Percentiles rank a stretch among this genome's conserved stretches.
Evolutionary conservation across 2,888 invertebrate species (phyloP).

Genomic region (Oxyteleia sp.): DNA sequence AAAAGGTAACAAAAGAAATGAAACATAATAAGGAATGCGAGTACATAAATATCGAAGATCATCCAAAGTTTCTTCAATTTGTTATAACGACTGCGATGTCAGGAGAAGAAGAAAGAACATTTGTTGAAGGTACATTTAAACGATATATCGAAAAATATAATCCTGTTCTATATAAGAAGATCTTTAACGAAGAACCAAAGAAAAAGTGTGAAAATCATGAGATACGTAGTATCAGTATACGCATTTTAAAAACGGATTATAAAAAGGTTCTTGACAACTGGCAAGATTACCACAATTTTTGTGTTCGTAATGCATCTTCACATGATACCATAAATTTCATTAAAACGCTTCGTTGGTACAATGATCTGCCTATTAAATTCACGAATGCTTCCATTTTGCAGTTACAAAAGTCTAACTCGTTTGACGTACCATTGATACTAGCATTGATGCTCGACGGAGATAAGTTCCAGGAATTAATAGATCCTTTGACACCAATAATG

Average conservation of each 20-base stretch:
- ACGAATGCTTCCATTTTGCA: constrained; percentile 53
- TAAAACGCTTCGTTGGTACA: constrained; percentile 79
- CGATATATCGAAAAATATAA: background rate
- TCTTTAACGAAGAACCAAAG: background rate
- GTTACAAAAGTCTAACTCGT: too few relatives aligned
- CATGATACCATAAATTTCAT: constrained; percentile 73
- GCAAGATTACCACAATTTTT: background rate
- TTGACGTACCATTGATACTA: too few relatives aligned
- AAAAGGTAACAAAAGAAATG: background rate
- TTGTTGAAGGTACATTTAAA: background rate
- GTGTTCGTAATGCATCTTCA: background rate
- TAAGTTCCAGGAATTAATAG: constrained; percentile 76
- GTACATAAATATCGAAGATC: constrained; percentile 18
- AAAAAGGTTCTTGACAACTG: background rate
- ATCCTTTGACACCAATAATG: constrained; percentile 75
- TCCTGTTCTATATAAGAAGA: background rate
- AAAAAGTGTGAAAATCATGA: background rate
- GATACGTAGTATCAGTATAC: background rate
- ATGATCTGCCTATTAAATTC: constrained; percentile 81
- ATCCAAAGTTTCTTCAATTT: constrained; percentile 23
- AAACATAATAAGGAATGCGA: background rate
- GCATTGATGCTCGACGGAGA: too few relatives aligned
- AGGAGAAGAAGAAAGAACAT: background rate
- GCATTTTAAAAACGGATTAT: constrained; percentile 8
- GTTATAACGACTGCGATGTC: background rate